Evolutionary conservation across 2,888 invertebrate genomes (phyloP).

Genomic region (Ceramica pisi): DNA sequence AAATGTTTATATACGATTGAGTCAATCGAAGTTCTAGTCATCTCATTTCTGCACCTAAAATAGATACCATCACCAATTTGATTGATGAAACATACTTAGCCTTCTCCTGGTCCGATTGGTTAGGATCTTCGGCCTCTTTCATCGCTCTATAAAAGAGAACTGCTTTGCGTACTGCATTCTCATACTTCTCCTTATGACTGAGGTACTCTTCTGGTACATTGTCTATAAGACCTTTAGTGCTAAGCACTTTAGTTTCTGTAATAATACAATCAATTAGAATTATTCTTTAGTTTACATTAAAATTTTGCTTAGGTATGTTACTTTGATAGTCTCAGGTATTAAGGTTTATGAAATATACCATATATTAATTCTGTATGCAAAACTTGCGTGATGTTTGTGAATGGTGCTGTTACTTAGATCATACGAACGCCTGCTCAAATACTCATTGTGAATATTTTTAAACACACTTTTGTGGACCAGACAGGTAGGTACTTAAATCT

Average conservation of each 20-base stretch:
- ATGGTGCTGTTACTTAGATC: not conserved
- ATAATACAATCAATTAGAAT: not conserved
- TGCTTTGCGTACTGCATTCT: conserved; percentile 93
- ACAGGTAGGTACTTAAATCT: too few relatives aligned
- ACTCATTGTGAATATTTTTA: not conserved
- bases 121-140: conserved; percentile 91
- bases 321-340: too few relatives aligned
- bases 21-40: not conserved
- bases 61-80: not conserved
- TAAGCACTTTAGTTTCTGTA: conserved; percentile 78
- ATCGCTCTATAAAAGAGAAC: conserved; percentile 92
- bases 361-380: not conserved
- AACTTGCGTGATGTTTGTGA: not conserved
- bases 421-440: not conserved
- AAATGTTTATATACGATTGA: not conserved
- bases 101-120: conserved; percentile 92
- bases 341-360: too few relatives aligned
- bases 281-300: not conserved
- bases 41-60: not conserved
- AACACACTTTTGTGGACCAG: conserved; percentile 1
- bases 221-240: conserved; percentile 92
- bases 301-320: not conserved
- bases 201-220: conserved; percentile 93
- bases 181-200: conserved; percentile 96
- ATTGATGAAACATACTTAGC: conserved; percentile 89